A percentile compares a stretch with the other conserved stretches of the same genome.
These are phyloP conservation scores for Mamestra brassicae DNA, from an alignment of 2,888 invertebrate species.

Conservation along the genomic window DNA sequence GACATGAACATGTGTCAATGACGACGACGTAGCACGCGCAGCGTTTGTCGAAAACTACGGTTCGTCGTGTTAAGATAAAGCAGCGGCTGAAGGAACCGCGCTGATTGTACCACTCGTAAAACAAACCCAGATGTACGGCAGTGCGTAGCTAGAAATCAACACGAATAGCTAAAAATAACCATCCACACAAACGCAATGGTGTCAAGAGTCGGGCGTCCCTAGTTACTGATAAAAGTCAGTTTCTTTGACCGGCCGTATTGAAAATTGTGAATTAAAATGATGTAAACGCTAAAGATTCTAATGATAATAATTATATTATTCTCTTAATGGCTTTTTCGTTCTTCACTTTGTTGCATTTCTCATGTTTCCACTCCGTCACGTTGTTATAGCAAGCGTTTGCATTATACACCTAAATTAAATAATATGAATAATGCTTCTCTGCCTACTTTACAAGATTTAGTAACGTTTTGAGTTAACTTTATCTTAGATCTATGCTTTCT, in stretches of 20 bases:
- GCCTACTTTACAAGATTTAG: no score
- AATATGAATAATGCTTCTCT: no score
- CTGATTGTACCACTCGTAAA: slow-evolving; percentile 60
- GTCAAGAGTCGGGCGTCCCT: slow-evolving; percentile 52
- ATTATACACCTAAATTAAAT: no score
- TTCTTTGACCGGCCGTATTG: slow-evolving; percentile 21
- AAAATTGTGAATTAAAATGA: slow-evolving; percentile 13
- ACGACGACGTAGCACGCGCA: slow-evolving; percentile 40
- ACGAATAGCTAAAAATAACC: slow-evolving; percentile 63
- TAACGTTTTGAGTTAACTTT: no score
- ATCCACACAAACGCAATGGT: slow-evolving; percentile 55
- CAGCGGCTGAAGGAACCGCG: slow-evolving; percentile 41
- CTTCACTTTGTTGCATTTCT: neutral
- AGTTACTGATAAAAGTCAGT: slow-evolving; percentile 44
- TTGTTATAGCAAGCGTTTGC: neutral
- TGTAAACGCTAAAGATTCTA: neutral
- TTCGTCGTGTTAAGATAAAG: slow-evolving; percentile 45
- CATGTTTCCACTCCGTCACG: neutral
- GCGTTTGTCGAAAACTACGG: slow-evolving; percentile 49
- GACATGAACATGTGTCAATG: neutral
- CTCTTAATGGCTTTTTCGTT: neutral
- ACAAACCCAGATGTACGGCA: slow-evolving; percentile 63
- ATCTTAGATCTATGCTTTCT: no score
- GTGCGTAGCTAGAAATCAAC: slow-evolving; percentile 67
- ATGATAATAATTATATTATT: neutral